phyloP scores from a whole-genome alignment of 2,888 invertebrate species.

The Proisotoma minuta region DNA sequence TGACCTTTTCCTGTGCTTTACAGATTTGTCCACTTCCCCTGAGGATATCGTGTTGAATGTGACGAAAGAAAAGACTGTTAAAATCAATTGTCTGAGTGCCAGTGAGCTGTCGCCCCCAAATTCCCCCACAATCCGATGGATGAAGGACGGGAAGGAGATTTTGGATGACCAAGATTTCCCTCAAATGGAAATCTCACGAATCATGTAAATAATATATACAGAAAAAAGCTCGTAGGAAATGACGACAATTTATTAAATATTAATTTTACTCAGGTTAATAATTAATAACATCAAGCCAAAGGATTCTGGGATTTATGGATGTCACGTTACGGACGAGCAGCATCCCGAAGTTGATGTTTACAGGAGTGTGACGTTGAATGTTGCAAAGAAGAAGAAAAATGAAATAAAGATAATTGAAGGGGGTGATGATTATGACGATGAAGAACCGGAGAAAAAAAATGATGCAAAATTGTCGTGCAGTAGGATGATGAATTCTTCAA shows the following conservation, averaged over 20 bases:
- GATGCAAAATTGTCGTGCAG: constrained; percentile 13
- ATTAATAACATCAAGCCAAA: constrained; percentile 15
- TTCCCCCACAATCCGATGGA: constrained; percentile 32
- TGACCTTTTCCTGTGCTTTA: no score
- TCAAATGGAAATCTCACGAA: constrained; percentile 23
- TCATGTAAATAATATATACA: constrained; percentile 16
- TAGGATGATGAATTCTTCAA: not conserved
- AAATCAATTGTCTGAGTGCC: constrained; percentile 37
- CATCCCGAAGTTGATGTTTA: not conserved
- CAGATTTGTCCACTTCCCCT: constrained; percentile 22
- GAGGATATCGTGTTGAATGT: constrained; percentile 15
- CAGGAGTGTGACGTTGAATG: not conserved
- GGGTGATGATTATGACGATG: constrained; percentile 18
- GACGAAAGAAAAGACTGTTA: constrained; percentile 18
- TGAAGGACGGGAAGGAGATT: constrained; percentile 32
- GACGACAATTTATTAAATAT: not conserved
- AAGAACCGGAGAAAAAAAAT: not conserved
- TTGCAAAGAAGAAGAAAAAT: not conserved
- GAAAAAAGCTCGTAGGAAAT: not conserved
- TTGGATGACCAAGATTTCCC: constrained; percentile 22
- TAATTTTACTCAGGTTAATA: constrained; percentile 18
- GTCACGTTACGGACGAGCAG: constrained; percentile 13
- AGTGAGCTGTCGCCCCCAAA: constrained; percentile 21
- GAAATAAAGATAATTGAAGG: not conserved
- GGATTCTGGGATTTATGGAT: constrained; percentile 29